Evolutionary conservation across 2,113 vertebrate species (phyloP).

Genomic region (Hystrix brachyura): DNA sequence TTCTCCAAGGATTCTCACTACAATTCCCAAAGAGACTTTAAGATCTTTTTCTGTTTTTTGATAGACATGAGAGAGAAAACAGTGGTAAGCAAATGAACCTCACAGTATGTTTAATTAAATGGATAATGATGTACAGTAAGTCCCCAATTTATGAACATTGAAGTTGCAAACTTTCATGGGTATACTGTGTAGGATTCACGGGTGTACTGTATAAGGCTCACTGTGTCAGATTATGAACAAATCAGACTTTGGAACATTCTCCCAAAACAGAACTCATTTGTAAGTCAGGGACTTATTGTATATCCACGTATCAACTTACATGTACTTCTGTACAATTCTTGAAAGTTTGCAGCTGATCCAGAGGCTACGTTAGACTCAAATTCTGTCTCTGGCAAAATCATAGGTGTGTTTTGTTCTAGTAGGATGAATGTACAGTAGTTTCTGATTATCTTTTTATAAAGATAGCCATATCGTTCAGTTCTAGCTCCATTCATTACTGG

Average conservation of each 20-base stretch:
- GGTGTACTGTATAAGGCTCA: background rate
- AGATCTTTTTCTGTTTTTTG: background rate
- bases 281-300: background rate
- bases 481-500: slow-evolving; percentile 1
- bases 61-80: background rate
- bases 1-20: slow-evolving; percentile 6
- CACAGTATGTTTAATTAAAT: background rate
- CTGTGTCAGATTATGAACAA: background rate
- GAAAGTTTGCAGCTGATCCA: background rate
- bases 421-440: background rate
- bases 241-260: background rate
- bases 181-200: background rate
- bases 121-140: background rate
- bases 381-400: background rate
- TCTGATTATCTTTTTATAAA: slow-evolving; percentile 17
- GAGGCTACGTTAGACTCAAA: background rate
- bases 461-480: background rate
- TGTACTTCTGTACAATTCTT: background rate
- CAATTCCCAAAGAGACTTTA: background rate
- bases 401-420: background rate
- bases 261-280: background rate
- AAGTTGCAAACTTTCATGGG: background rate
- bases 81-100: background rate
- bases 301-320: background rate
- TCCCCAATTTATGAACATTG: background rate